Evolutionary conservation across 2,113 vertebrate genomes (phyloP).

Genomic region (Syngnathus scovelli): DNA sequence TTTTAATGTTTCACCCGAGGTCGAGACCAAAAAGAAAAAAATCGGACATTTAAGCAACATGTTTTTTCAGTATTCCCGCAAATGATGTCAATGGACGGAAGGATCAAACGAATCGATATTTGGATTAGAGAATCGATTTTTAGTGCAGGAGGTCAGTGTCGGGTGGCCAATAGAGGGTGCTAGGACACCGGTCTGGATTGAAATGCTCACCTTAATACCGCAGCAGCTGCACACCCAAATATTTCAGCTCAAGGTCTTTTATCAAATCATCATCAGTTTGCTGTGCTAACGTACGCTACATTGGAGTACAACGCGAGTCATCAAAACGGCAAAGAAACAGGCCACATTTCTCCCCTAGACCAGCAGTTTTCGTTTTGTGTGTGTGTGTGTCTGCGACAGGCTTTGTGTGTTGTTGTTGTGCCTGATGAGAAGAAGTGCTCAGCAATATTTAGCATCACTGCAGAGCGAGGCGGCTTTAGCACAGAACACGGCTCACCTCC

Average conservation of each 20-base stretch:
- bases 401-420: constrained; percentile 16
- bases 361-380: constrained; percentile 61
- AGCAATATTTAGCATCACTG: constrained; percentile 69
- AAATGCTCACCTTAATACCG: not conserved
- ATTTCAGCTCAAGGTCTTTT: not conserved
- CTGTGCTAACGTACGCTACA: constrained; percentile 63
- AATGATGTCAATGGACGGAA: not conserved
- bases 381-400: constrained; percentile 30
- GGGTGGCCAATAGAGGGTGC: no score
- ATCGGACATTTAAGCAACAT: no score
- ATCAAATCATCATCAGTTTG: constrained; percentile 25
- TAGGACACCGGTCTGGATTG: no score
- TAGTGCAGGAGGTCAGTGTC: no score
- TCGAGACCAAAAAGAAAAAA: not conserved
- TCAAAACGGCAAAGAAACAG: constrained; percentile 70
- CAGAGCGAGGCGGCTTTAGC: constrained; percentile 58
- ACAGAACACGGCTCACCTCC: constrained; percentile 62
- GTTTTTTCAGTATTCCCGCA: no score
- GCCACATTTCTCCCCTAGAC: constrained; percentile 69
- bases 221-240: constrained; percentile 2
- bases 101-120: not conserved
- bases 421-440: constrained; percentile 64
- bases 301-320: constrained; percentile 68
- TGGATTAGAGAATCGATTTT: not conserved
- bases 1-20: no score